These are phyloP conservation scores for Apomyelois bistriatella DNA, from an alignment of 2,888 invertebrate genomes.

Conservation along the genomic window DNA sequence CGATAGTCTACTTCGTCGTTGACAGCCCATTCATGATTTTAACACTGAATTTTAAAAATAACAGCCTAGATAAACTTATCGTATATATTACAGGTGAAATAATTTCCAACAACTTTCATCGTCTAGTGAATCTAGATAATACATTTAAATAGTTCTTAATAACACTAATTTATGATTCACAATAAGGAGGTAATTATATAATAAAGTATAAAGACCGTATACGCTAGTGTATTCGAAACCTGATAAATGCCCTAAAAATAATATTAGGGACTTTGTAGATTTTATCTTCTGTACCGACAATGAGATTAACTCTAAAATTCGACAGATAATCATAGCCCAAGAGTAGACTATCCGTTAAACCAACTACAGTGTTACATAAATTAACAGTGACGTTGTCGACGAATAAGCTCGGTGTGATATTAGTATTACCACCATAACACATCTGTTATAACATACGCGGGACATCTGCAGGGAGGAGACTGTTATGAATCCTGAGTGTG, in stretches of 20 bases:
- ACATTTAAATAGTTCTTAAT: too few relatives aligned
- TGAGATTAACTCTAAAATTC: not conserved
- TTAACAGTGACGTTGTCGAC: slow-evolving; percentile 35
- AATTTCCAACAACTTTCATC: too few relatives aligned
- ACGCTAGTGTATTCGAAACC: too few relatives aligned
- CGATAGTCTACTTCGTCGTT: slow-evolving; percentile 25
- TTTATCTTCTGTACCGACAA: too few relatives aligned
- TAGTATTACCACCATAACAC: slow-evolving; percentile 43
- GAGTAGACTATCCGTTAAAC: not conserved
- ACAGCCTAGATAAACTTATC: too few relatives aligned
- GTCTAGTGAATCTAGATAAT: too few relatives aligned
- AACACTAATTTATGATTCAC: too few relatives aligned
- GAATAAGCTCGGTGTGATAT: slow-evolving; percentile 35
- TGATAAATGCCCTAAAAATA: too few relatives aligned
- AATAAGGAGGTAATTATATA: too few relatives aligned
- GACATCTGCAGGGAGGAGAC: slow-evolving; percentile 58
- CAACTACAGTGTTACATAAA: slow-evolving; percentile 24
- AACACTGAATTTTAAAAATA: not conserved
- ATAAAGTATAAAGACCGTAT: too few relatives aligned
- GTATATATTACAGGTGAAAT: too few relatives aligned
- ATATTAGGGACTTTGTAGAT: too few relatives aligned
- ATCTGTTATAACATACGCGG: slow-evolving; percentile 54
- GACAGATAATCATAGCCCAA: not conserved
- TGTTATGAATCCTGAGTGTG: slow-evolving; percentile 67
- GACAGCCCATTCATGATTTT: slow-evolving; percentile 22